Percentiles rank a stretch among this genome's conserved stretches.
phyloP scores from a whole-genome alignment of 2,113 vertebrate species.

The Lepus timidus region DNA sequence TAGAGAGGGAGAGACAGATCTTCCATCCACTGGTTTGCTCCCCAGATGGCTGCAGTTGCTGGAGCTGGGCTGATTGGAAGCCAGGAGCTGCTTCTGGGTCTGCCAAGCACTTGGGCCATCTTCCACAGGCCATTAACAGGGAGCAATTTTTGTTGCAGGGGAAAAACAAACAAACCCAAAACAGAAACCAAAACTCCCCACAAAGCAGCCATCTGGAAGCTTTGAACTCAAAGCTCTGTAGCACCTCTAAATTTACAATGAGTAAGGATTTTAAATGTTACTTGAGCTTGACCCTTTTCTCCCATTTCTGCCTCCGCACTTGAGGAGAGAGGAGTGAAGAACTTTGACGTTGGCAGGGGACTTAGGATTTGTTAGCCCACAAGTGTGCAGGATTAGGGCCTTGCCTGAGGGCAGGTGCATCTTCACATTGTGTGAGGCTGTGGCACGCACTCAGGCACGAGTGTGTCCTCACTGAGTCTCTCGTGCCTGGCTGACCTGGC shows the following conservation, averaged over 20 bases:
- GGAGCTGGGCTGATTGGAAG: no score
- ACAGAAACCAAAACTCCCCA: neutral
- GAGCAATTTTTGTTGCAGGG: neutral
- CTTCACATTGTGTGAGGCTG: neutral
- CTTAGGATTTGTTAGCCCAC: neutral
- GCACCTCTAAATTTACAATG: slow-evolving; percentile 22
- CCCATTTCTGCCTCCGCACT: neutral
- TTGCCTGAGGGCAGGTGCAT: neutral
- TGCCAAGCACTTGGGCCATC: no score
- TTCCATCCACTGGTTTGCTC: no score
- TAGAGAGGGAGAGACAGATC: no score
- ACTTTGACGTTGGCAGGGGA: neutral
- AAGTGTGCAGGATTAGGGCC: neutral
- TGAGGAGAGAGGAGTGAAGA: neutral
- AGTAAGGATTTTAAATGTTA: neutral
- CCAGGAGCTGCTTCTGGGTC: no score
- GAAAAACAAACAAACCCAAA: neutral
- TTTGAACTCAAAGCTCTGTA: neutral
- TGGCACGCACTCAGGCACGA: neutral
- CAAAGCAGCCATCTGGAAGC: neutral
- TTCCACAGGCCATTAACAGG: no score
- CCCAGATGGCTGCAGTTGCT: no score
- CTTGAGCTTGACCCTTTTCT: neutral
- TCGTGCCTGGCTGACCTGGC: neutral
- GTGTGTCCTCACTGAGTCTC: neutral